Percentiles rank a stretch among this genome's conserved stretches.
These are phyloP conservation scores for human DNA, from an alignment of 2,113 vertebrate genomes.

Conservation along the genomic window DNA sequence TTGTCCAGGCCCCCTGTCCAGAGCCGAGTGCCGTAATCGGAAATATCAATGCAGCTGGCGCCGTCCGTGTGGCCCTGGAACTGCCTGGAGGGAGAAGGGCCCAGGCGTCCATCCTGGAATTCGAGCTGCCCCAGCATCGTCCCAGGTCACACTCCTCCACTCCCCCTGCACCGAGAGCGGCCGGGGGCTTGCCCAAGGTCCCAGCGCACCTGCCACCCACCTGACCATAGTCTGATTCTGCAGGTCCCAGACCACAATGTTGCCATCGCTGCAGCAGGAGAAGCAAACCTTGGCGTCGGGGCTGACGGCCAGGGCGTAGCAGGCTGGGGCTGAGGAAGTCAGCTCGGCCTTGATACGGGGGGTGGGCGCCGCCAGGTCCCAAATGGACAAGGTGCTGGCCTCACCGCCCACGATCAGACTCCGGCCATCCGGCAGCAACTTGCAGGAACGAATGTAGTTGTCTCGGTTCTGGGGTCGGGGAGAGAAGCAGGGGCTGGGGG, in stretches of 20 bases:
- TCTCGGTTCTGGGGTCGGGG: constrained; percentile 75
- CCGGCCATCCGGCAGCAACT: constrained; percentile 78
- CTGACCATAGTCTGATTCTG: constrained; percentile 79
- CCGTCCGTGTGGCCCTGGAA: constrained; percentile 88
- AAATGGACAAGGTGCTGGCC: constrained; percentile 83
- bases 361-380: constrained; percentile 72
- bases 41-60: constrained; percentile 88
- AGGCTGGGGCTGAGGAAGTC: constrained; percentile 77
- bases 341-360: constrained; percentile 80
- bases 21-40: constrained; percentile 81
- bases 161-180: neutral
- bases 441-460: constrained; percentile 84
- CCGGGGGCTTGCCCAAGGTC: neutral
- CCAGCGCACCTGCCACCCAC: neutral
- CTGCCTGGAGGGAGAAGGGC: constrained; percentile 75
- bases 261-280: constrained; percentile 83
- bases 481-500: too few relatives aligned
- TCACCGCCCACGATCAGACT: constrained; percentile 81
- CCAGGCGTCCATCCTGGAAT: neutral
- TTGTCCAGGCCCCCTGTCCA: constrained; percentile 88
- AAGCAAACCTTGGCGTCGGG: constrained; percentile 84
- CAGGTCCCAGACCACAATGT: constrained; percentile 80
- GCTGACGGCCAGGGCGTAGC: constrained; percentile 80
- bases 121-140: neutral
- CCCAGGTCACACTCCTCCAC: neutral